Evolutionary conservation across 2,888 invertebrate genomes (phyloP), one percentile per base, ranked within the genome.

Genomic region (Kuschelorhynchus macadamiae): DNA sequence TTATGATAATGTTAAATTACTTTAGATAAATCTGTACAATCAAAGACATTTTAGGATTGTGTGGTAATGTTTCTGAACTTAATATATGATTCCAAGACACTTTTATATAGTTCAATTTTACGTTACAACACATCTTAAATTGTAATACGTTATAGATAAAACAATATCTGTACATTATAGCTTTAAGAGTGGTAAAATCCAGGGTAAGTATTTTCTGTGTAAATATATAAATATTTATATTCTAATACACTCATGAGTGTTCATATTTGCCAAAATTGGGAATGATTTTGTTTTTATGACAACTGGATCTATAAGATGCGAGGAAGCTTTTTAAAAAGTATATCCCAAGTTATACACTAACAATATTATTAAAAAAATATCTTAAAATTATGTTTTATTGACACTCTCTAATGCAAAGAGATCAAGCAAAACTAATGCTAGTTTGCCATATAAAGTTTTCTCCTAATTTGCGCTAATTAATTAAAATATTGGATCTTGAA

Each of bases 1-100:
- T 47, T 69, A 69, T 69, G 36, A 32, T 18, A 41, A 41, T 49
- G 67, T 67, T 67, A 50, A 55, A 52, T 46, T 42, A 36, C 41
- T 60, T 52, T 36, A 47, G 32, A 46, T 56, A 14, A 57, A 44
- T n/a, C 36, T 50, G 16, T n/a, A 49, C 39, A 52, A 39, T 52
- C 52, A 52, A 36, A 39, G 18, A 25, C 7, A 25, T 25, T 25
- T 25, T 25, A 25, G 4, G 25, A n/a, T 46, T 14, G 46, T 20
- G 17, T 14, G 8, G 17, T 18, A 14, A n/a, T 14, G 46, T 14
- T 8, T 46, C 12, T 18, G 17, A 16, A 20, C 7, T 8, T 46
- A 18, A 14, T 39, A 4, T 39, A 39, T 39, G 11, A 39, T 39
- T 39, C 39, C n/a, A 12, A 47, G 14, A 44, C 11, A n/a, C n/a